Conservation (phyloP, 2,113 vertebrate genomes). For the Prunella fulvescens region DNA sequence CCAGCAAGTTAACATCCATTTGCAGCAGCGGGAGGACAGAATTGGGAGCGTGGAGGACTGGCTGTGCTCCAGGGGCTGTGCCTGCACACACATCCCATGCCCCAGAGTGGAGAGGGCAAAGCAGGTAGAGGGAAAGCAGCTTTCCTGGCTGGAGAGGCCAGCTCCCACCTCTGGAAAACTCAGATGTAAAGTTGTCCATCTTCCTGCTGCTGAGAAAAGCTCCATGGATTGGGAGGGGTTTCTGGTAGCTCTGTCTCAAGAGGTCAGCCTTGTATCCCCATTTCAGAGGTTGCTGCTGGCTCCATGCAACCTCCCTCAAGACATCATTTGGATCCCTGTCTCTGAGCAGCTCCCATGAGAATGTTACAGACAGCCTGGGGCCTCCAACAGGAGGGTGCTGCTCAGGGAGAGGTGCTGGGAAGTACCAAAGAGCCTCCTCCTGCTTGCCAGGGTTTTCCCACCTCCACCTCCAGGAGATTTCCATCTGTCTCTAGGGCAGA, state of each 20-base stretch:
- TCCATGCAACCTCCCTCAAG: neutral
- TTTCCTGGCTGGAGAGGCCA: neutral
- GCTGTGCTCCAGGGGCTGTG: rapidly evolving
- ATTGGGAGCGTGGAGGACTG: rapidly evolving
- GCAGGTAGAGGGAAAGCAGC: neutral
- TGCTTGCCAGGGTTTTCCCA: neutral
- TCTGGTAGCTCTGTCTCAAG: neutral
- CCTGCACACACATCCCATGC: rapidly evolving
- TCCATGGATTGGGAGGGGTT: neutral
- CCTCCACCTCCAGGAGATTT: neutral
- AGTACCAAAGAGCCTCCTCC: neutral
- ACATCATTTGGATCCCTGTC: neutral
- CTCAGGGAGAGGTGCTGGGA: neutral
- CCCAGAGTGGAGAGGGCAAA: neutral
- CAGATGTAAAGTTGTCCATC: rapidly evolving
- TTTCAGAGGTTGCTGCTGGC: neutral
- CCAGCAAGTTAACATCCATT: neutral
- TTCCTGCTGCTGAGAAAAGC: neutral
- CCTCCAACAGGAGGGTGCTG: neutral
- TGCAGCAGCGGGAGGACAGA: too few species aligned
- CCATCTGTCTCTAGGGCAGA: neutral
- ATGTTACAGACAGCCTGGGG: neutral
- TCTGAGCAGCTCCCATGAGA: neutral
- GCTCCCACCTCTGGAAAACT: neutral
- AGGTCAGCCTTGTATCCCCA: too few species aligned